Conservation (phyloP, 2,797 vertebrate species). For the Oreochromis mossambicus region DNA sequence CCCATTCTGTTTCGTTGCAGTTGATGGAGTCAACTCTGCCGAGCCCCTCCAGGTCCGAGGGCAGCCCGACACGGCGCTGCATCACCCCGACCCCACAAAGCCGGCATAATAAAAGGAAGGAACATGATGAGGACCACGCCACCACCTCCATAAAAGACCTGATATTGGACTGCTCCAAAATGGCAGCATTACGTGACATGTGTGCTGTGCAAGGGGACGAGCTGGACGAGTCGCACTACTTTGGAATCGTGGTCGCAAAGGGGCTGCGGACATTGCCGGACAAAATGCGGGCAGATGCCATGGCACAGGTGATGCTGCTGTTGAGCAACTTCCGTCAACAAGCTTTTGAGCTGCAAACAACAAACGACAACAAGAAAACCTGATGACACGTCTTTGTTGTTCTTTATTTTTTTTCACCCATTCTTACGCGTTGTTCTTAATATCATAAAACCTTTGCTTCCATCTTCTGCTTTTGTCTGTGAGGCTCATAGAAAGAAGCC, state of each 20-base stretch:
- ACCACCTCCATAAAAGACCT: background rate
- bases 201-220: background rate
- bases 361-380: background rate
- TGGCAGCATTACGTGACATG: background rate
- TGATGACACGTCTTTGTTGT: background rate
- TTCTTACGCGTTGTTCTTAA: background rate
- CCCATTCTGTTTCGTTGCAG: background rate
- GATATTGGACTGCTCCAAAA: background rate
- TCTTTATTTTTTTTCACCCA: background rate
- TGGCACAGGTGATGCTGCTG: background rate
- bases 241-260: background rate
- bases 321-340: background rate
- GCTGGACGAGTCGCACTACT: background rate
- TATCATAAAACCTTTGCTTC: background rate
- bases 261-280: background rate
- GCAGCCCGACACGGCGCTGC: background rate
- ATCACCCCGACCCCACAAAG: background rate
- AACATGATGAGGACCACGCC: background rate
- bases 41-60: background rate
- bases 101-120: background rate
- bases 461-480: background rate
- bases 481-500: background rate
- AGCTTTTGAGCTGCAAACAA: background rate
- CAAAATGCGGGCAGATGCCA: background rate
- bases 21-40: background rate